Percentiles rank a stretch among this genome's conserved stretches.
These are phyloP conservation scores for Rhinogobius similis DNA, from an alignment of 2,113 vertebrate genomes.

Conservation along the genomic window DNA sequence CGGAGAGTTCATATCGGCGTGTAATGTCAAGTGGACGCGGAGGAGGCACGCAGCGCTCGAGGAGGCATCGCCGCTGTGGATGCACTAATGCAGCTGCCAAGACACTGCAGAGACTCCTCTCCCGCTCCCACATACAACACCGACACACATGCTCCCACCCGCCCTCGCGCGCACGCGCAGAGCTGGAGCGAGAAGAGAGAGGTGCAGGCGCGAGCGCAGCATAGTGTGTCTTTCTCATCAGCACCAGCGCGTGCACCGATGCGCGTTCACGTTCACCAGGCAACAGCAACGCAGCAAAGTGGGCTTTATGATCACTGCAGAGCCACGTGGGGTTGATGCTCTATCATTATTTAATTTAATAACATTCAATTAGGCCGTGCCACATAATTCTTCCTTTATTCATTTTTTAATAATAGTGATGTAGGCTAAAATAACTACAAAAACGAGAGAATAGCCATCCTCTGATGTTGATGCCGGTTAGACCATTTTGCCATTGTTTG, in stretches of 20 bases:
- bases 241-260: constrained; percentile 21
- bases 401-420: too few species aligned
- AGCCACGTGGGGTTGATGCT: constrained; percentile 52
- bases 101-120: constrained; percentile 72
- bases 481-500: neutral
- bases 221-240: constrained; percentile 40
- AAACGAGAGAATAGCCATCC: too few species aligned
- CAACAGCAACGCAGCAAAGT: constrained; percentile 65
- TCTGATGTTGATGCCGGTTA: too few species aligned
- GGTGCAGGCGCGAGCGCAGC: constrained; percentile 51
- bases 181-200: neutral
- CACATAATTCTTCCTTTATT: neutral
- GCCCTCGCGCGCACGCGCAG: constrained; percentile 29
- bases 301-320: constrained; percentile 65
- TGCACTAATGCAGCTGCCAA: constrained; percentile 71
- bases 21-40: constrained; percentile 53
- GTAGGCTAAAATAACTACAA: too few species aligned
- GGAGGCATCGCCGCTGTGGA: constrained; percentile 62
- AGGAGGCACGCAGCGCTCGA: constrained; percentile 51
- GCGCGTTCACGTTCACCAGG: constrained; percentile 70
- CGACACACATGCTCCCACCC: constrained; percentile 13
- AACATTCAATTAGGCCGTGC: neutral
- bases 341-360: neutral
- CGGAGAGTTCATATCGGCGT: constrained; percentile 41
- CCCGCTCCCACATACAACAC: constrained; percentile 59